Base-by-base conservation (phyloP, 2,888 invertebrate genomes). In the Holacanthella duospinosa region DNA sequence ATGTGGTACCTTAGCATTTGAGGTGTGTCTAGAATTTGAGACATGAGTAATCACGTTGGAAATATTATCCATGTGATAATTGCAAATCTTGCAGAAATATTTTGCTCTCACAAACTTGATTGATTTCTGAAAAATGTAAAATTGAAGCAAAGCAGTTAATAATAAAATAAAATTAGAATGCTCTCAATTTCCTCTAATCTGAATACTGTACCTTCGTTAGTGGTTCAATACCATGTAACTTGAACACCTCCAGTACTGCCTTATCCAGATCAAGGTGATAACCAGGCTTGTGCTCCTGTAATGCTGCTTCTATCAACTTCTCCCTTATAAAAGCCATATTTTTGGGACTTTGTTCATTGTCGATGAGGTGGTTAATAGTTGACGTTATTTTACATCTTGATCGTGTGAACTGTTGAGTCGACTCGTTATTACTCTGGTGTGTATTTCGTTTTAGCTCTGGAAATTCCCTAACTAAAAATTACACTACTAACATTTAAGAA, bases 11-110 rank as follows among this genome's bases (percentile, higher is more conserved):
- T 60, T 62, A 55, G 67, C 72, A 28, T 66, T 62, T 19, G 44
- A 29, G 24, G 56, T 54, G 55, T 72, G 72, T 24, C 72, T 58
- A 24, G 64, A 64, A 16, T 71, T 66, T 29, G 66, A 48, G 6
- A 72, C 64, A 43, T 72, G 72, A 26, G 60, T 63, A 9, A 70
- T n/a, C 19, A 63, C 61, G 1, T 67, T 65, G 26, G 53, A 61
- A 1, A 70, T 53, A 1, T 60, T 69, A 28, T 71, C 72, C 62
- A 71, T 61, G 29, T 72, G 72, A 53, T 71, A 71, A 56, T 71
- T 69, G 59, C 72, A 72, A 16, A 60, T 55, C 4, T 25, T 43
- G 48, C 72, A 72, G 29, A 67, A 66, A 54, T 61, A 72, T 43
- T 62, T 68, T 6, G 72, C 72, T 28, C 63, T 62, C 0, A 69